Evolutionary conservation across 2,113 vertebrate genomes (phyloP).

Genomic region (Perccottus glenii): DNA sequence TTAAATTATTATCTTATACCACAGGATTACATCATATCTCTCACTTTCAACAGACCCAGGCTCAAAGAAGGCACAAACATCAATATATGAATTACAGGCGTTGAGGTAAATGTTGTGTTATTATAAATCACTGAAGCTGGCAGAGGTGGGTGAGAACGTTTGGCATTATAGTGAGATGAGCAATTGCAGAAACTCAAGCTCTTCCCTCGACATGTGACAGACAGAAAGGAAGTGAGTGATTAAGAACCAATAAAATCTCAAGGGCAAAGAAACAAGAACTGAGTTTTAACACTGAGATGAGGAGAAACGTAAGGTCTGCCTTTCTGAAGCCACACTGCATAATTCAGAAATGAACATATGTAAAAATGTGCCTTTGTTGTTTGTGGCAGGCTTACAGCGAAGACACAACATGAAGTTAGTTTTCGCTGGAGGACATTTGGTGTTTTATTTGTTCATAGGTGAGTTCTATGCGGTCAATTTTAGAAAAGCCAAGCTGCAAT

Average conservation of each 20-base stretch:
- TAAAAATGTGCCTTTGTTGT: neutral
- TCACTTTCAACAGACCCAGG: too few species aligned
- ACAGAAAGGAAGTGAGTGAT: neutral
- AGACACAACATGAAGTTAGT: neutral
- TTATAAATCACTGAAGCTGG: too few species aligned
- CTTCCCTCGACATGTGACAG: conserved; percentile 1
- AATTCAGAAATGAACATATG: neutral
- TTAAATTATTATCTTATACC: too few species aligned
- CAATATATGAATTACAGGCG: too few species aligned
- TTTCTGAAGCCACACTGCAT: neutral
- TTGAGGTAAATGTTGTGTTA: too few species aligned
- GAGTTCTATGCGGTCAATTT: neutral
- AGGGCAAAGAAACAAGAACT: neutral
- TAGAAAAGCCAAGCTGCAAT: neutral
- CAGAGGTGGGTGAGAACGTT: neutral
- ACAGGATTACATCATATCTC: too few species aligned
- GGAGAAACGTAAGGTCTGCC: neutral
- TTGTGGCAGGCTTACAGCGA: neutral
- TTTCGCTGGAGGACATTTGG: neutral
- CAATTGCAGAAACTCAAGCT: neutral
- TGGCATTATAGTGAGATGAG: neutral
- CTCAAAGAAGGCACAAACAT: too few species aligned
- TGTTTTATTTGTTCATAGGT: neutral
- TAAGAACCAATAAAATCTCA: neutral
- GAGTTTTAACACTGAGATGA: neutral